phyloP scores from a whole-genome alignment of 1,140 invertebrate genomes.

The Trichonephila clavipes region DNA sequence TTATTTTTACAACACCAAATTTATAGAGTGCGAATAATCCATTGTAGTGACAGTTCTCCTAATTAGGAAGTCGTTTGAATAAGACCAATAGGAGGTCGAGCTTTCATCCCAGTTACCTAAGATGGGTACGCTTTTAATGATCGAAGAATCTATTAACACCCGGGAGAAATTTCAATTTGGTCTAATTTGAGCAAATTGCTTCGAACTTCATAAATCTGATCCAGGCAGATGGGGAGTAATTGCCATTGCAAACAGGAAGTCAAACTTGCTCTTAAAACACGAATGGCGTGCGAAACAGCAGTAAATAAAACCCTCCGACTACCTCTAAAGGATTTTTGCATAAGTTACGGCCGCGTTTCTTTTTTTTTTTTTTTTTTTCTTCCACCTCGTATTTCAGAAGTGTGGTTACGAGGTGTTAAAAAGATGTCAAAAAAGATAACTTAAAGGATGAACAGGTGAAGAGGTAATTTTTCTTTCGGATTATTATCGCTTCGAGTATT shows the following conservation, averaged over 20 bases:
- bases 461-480: slow-evolving; percentile 40
- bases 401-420: slow-evolving; percentile 68
- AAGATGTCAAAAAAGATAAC: slow-evolving; percentile 63
- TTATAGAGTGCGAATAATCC: slow-evolving; percentile 54
- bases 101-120: background rate
- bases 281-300: slow-evolving; percentile 56
- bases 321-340: slow-evolving; percentile 60
- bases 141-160: slow-evolving; percentile 40
- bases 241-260: slow-evolving; percentile 65
- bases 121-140: slow-evolving; percentile 27
- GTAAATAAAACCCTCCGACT: slow-evolving; percentile 68
- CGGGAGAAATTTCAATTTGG: slow-evolving; percentile 60
- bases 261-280: slow-evolving; percentile 55
- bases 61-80: slow-evolving; percentile 7
- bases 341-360: slow-evolving; percentile 43
- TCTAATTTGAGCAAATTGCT: slow-evolving; percentile 64
- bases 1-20: slow-evolving; percentile 1
- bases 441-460: background rate
- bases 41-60: slow-evolving; percentile 9
- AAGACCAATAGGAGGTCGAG: background rate
- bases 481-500: slow-evolving; percentile 57
- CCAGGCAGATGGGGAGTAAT: slow-evolving; percentile 31
- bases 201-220: slow-evolving; percentile 39
- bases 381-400: slow-evolving; percentile 55
- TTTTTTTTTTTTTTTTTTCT: background rate